Percentiles rank a stretch among this genome's conserved stretches.
Conservation (phyloP, 2,888 invertebrate genomes). For the Caenorhabditis virilis region DNA sequence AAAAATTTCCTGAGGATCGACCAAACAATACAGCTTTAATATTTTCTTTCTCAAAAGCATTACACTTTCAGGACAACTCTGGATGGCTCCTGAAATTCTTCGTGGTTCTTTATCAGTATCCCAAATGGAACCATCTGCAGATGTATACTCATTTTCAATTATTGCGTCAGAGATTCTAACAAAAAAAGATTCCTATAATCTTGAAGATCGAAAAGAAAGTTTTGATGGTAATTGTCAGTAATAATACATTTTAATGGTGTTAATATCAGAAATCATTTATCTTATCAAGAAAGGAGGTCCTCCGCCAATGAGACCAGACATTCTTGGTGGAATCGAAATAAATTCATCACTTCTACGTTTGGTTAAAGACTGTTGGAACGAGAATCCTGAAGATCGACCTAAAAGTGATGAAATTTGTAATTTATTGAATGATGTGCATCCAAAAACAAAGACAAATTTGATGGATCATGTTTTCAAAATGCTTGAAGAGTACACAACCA, state of each 20-base stretch:
- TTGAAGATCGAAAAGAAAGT: constrained; percentile 46
- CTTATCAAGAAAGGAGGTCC: constrained; percentile 52
- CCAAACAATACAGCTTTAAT: too few relatives aligned
- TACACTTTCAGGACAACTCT: constrained; percentile 24
- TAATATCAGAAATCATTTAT: constrained; percentile 32
- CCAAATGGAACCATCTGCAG: constrained; percentile 39
- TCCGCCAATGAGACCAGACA: constrained; percentile 48
- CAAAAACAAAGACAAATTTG: constrained; percentile 48
- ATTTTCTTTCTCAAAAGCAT: too few relatives aligned
- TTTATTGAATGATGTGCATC: constrained; percentile 32
- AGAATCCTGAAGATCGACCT: constrained; percentile 54
- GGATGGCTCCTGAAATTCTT: constrained; percentile 62
- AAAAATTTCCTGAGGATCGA: too few relatives aligned
- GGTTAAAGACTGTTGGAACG: constrained; percentile 60
- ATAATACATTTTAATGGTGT: background rate
- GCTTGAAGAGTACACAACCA: constrained; percentile 61
- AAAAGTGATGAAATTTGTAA: constrained; percentile 29
- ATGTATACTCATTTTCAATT: constrained; percentile 63
- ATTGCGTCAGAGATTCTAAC: constrained; percentile 62
- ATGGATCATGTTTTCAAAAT: constrained; percentile 66
- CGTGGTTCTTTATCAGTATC: constrained; percentile 15
- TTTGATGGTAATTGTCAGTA: constrained; percentile 33
- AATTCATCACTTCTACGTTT: constrained; percentile 48
- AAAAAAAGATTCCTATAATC: constrained; percentile 53
- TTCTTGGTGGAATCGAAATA: constrained; percentile 38